A percentile compares a stretch with the other conserved stretches of the same genome.
These are phyloP conservation scores for Ciconia boyciana DNA, from an alignment of 2,113 vertebrate species.

Conservation along the genomic window DNA sequence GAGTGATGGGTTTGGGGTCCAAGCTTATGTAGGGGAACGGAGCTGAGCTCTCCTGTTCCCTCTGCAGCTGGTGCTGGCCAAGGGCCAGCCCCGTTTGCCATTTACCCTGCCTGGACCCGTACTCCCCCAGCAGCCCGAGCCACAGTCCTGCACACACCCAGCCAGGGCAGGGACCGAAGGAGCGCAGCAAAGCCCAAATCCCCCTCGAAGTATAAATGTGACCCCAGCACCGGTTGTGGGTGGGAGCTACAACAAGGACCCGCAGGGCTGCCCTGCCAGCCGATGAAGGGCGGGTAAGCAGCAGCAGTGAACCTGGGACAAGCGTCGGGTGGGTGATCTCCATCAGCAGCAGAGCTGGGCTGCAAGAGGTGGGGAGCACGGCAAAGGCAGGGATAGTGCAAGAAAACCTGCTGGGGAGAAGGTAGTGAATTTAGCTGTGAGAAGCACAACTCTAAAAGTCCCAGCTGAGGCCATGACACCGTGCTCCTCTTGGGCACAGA, in stretches of 20 bases:
- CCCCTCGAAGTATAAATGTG: neutral
- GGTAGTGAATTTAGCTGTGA: neutral
- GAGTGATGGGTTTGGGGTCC: neutral
- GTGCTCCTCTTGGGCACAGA: neutral
- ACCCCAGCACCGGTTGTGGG: neutral
- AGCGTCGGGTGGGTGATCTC: neutral
- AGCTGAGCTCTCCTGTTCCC: neutral
- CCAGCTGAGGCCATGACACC: neutral
- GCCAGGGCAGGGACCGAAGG: neutral
- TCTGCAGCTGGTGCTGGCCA: neutral
- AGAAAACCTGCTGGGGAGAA: neutral
- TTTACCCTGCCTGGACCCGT: neutral
- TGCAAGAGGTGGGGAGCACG: neutral
- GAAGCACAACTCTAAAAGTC: neutral
- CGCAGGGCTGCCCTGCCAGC: neutral
- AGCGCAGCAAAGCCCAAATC: neutral
- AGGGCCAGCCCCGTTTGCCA: neutral
- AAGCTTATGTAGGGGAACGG: fast-evolving
- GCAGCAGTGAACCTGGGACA: neutral
- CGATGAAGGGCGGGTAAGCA: neutral
- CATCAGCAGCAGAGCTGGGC: neutral
- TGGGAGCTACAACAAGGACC: neutral
- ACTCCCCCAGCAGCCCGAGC: neutral
- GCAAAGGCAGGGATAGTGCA: neutral
- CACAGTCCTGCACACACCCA: neutral